A percentile compares a stretch with the other conserved stretches of the same genome.
These are phyloP conservation scores for Sycophila sp. DNA, from an alignment of 1,140 invertebrate genomes.

Conservation along the genomic window DNA sequence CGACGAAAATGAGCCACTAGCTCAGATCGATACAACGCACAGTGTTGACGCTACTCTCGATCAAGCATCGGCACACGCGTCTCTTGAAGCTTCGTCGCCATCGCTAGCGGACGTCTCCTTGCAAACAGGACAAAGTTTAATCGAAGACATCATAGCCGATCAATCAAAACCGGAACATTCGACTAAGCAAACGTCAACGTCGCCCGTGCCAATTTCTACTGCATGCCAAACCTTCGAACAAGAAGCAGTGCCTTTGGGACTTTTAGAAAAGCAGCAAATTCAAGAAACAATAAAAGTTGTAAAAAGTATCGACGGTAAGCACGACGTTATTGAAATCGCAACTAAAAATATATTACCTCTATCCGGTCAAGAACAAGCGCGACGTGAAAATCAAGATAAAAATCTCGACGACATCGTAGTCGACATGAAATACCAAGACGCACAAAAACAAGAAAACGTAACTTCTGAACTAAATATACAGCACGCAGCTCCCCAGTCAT, in stretches of 20 bases:
- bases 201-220: constrained; percentile 44
- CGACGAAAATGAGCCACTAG: constrained; percentile 48
- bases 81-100: constrained; percentile 48
- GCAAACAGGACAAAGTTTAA: constrained; percentile 61
- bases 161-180: constrained; percentile 47
- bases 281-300: constrained; percentile 76
- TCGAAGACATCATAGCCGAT: constrained; percentile 45
- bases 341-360: constrained; percentile 70
- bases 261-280: constrained; percentile 36
- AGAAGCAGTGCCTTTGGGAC: constrained; percentile 31
- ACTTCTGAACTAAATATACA: constrained; percentile 73
- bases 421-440: constrained; percentile 77
- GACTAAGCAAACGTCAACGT: constrained; percentile 57
- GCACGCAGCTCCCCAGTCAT: constrained; percentile 76
- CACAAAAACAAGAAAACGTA: constrained; percentile 62
- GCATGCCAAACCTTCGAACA: constrained; percentile 49
- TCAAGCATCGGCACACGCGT: constrained; percentile 56
- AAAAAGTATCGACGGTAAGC: constrained; percentile 73
- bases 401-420: constrained; percentile 71
- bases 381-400: constrained; percentile 23
- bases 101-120: constrained; percentile 61
- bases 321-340: constrained; percentile 82
- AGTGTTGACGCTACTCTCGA: constrained; percentile 57
- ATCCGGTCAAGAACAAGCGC: constrained; percentile 57
- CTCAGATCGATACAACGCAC: constrained; percentile 44